phyloP scores from a whole-genome alignment of 2,797 vertebrate species.

The Phrynocephalus vlangalii region DNA sequence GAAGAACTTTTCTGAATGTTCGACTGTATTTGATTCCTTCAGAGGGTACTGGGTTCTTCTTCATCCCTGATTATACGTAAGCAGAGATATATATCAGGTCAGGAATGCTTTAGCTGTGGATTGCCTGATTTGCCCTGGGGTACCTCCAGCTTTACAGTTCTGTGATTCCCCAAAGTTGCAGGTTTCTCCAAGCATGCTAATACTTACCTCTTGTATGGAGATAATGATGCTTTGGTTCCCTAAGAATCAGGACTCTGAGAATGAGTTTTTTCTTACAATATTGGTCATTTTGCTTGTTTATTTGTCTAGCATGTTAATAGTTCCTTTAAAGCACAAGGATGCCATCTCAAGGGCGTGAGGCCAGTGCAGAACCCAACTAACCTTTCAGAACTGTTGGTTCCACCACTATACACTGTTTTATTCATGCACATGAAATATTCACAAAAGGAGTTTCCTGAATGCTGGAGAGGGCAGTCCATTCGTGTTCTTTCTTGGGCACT shows the following conservation, averaged over 20 bases:
- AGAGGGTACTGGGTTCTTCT: too few relatives aligned
- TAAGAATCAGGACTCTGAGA: too few relatives aligned
- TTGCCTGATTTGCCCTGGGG: too few relatives aligned
- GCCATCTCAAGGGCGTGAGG: neutral
- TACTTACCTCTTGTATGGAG: neutral
- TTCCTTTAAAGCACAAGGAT: neutral
- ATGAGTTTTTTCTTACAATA: neutral
- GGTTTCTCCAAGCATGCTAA: neutral
- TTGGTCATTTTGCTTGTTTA: neutral
- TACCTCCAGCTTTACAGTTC: too few relatives aligned
- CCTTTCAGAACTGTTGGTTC: neutral
- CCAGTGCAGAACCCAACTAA: neutral
- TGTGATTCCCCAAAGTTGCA: too few relatives aligned
- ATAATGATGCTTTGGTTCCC: neutral
- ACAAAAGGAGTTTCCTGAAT: conserved; percentile 8
- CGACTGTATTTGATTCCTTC: too few relatives aligned
- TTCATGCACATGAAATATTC: conserved; percentile 15
- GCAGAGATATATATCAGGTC: too few relatives aligned
- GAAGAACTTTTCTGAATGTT: too few relatives aligned
- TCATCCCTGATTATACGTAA: too few relatives aligned
- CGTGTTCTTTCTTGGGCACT: conserved; percentile 52
- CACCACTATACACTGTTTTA: neutral
- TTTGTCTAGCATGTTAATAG: neutral
- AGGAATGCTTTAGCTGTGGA: too few relatives aligned
- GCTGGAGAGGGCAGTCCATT: conserved; percentile 45